Conservation (phyloP, 2,888 invertebrate species). For the Osedax fenrisi region DNA sequence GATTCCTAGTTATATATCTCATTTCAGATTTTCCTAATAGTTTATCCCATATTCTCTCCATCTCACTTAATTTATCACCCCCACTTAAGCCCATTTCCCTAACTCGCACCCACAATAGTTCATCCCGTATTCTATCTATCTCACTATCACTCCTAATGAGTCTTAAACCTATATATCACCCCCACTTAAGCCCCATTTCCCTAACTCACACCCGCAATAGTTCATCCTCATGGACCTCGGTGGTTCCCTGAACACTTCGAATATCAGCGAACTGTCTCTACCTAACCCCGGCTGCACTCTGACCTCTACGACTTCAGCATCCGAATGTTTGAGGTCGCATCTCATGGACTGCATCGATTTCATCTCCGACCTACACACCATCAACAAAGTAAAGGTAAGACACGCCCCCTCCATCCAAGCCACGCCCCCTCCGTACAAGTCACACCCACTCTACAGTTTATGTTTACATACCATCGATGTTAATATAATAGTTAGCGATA, state of each 20-base stretch:
- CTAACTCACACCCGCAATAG: conserved; percentile 37
- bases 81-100: neutral
- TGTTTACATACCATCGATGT: too few relatives aligned
- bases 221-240: conserved; percentile 64
- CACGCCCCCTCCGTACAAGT: too few relatives aligned
- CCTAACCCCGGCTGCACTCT: neutral
- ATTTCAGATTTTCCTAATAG: too few relatives aligned
- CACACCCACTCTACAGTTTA: too few relatives aligned
- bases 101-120: conserved; percentile 42
- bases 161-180: too few relatives aligned
- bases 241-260: conserved; percentile 58
- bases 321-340: conserved; percentile 84
- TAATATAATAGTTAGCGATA: too few relatives aligned
- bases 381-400: conserved; percentile 82
- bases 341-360: conserved; percentile 84
- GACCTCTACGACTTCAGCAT: conserved; percentile 61
- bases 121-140: conserved; percentile 42
- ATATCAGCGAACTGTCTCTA: conserved; percentile 39
- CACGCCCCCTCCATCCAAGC: too few relatives aligned
- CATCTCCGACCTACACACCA: conserved; percentile 83
- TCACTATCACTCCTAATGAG: too few relatives aligned
- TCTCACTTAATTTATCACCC: too few relatives aligned
- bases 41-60: too few relatives aligned
- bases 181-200: neutral
- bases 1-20: too few relatives aligned